These are phyloP conservation scores for Heteronetta atricapilla DNA, from an alignment of 2,113 vertebrate species.

Conservation along the genomic window DNA sequence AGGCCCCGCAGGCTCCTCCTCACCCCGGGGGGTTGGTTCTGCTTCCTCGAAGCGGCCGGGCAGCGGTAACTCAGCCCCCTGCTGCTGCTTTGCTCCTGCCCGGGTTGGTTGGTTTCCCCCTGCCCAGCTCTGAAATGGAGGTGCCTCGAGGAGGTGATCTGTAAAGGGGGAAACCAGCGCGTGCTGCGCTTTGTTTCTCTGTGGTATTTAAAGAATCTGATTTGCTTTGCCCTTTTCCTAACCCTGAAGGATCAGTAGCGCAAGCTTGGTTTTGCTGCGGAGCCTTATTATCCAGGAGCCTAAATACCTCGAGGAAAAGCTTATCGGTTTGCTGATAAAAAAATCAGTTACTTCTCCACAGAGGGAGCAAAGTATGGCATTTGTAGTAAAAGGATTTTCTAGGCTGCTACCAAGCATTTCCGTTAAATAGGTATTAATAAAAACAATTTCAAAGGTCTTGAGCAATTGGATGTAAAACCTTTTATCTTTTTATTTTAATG, in stretches of 20 bases:
- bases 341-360: not conserved
- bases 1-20: not conserved
- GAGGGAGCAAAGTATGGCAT: not conserved
- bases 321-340: not conserved
- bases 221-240: not conserved
- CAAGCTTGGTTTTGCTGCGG: not conserved
- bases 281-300: not conserved
- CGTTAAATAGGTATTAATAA: not conserved
- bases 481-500: not conserved
- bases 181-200: not conserved
- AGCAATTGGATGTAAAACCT: slow-evolving; percentile 10
- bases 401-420: not conserved
- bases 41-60: not conserved
- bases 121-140: not conserved
- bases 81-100: not conserved
- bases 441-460: slow-evolving; percentile 16
- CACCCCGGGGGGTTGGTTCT: not conserved
- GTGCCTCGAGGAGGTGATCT: not conserved
- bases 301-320: not conserved
- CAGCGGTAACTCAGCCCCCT: rapidly evolving
- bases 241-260: not conserved
- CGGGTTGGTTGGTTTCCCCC: not conserved
- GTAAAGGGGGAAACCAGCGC: not conserved
- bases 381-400: slow-evolving; percentile 18
- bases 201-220: not conserved